Evolutionary conservation across 2,888 invertebrate species (phyloP), one percentile per base, ranked within the genome.

Genomic region (Parnassius mnemosyne): DNA sequence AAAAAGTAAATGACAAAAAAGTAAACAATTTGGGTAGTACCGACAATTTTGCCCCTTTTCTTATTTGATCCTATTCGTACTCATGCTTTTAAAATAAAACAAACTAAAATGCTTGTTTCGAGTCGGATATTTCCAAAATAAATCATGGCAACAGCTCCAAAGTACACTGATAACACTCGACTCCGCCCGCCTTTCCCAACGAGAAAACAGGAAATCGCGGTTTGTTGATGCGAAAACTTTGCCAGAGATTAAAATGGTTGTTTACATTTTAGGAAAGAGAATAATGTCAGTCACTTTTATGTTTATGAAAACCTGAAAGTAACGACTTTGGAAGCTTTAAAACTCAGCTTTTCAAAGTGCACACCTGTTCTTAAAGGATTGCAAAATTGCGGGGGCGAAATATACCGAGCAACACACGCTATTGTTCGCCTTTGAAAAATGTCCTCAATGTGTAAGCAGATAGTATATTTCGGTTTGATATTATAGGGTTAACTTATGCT

Each of bases 181-280:
- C 55, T 58, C n/a, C 51, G 49, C 13, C 46, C 47, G 41, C 49
- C 34, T 56, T 44, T 5, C 34, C 25, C 47, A 42, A 41, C 63
- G 58, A 63, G 61, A 65, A 64, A 65, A 59, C 64, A 57, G 63
- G 64, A 65, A 66, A 63, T 61, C 60, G 63, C 62, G 60, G 58
- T 63, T 53, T 60, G 60, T 57, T 68, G 65, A 68, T 67, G 65
- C 57, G 63, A 68, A 68, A 70, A 67, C 63, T 69, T 71, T 68
- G 9, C 9, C 53, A 42, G 51, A 65, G 64, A 68, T 68, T 65
- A 66, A 60, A 63, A 61, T 53, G 58, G 53, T 60, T 63, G 67
- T 66, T 63, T 57, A 60, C 57, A 43, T 60, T 54, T 55, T 34
- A 16, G 41, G 52, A 58, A 50, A 41, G 34, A 47, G 50, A 54